Base-by-base conservation (phyloP, 2,797 vertebrate genomes). In the Acipenser transmontanus region DNA sequence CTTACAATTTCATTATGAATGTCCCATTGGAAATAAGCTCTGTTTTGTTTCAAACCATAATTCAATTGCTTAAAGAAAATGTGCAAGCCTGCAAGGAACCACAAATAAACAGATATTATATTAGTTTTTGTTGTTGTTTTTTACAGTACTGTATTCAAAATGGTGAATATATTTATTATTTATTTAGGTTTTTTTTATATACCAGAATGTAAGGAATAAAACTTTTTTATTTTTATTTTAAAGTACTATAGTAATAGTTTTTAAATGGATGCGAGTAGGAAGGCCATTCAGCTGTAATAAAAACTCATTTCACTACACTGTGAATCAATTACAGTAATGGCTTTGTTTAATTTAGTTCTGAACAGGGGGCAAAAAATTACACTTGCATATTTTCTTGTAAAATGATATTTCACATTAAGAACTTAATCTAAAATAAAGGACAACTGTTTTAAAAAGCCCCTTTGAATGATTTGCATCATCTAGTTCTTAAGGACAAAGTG, bases 321-420 rank as follows among this genome's bases (percentile, higher is more conserved):
- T 54, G 59, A 54, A 20, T 9, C 59, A 20, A 7, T 47, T 47
- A 67, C 66, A 91, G 90, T 89, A 85, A 87, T 84, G 83, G 84
- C 88, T 87, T 89, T 90, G 87, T 88, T 76, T 82, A 80, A 85
- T 85, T 85, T 80, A 34, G 81, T 84, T 84, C 80, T 77, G 75
- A 61, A 2, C 3, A 34, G 34, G 34, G 70, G 81, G 76, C 83
- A 81, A 81, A 80, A 83, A 84, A 84, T 77, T 86, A 86, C 79
- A 84, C 80, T 80, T 81, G 77, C 71, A 79, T 11, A 11, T 57
- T n/a, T 11, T n/a, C 54, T 57, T n/a, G 12, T n/a, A 11, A n/a
- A 34, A 34, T 7, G 1, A 1, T 11, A 57, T 13, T 11, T 13
- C 12, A 57, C 9, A 11, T 57, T 57, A n/a, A n/a, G 64, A 71